phyloP scores from a whole-genome alignment of 2,113 vertebrate genomes.

The Halcyon malimbica region DNA sequence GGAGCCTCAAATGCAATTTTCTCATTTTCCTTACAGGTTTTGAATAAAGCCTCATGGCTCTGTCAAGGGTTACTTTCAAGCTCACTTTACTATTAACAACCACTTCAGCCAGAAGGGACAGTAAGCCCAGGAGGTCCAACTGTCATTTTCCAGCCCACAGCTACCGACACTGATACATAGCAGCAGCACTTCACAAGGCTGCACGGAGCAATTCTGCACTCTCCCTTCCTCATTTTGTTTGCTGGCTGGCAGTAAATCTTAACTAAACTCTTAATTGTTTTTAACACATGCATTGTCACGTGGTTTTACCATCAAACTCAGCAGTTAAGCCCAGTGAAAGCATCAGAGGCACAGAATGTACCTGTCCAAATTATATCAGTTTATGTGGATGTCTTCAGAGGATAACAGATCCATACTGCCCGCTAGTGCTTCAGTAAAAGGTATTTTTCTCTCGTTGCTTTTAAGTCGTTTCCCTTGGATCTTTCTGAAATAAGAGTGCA shows the following conservation, averaged over 20 bases:
- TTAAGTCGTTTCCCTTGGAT: not conserved
- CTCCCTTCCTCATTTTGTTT: not conserved
- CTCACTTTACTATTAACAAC: not conserved
- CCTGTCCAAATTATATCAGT: not conserved
- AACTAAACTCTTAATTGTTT: not conserved
- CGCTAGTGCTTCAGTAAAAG: not conserved
- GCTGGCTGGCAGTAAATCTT: not conserved
- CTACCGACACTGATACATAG: fast-evolving
- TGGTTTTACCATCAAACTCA: not conserved
- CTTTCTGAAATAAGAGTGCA: not conserved
- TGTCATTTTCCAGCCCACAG: not conserved
- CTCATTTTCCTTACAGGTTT: not conserved
- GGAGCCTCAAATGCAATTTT: not conserved
- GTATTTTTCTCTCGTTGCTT: not conserved
- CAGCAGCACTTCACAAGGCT: not conserved
- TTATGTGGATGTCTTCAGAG: not conserved
- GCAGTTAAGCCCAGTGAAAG: not conserved
- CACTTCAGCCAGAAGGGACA: not conserved
- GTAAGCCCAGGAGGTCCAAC: not conserved
- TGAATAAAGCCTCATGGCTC: not conserved
- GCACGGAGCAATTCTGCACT: not conserved
- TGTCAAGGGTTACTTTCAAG: not conserved
- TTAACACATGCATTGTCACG: not conserved
- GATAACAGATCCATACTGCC: not conserved
- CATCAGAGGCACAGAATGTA: not conserved